Conservation (phyloP, 2,113 vertebrate species). For the Bostrychus sinensis region DNA sequence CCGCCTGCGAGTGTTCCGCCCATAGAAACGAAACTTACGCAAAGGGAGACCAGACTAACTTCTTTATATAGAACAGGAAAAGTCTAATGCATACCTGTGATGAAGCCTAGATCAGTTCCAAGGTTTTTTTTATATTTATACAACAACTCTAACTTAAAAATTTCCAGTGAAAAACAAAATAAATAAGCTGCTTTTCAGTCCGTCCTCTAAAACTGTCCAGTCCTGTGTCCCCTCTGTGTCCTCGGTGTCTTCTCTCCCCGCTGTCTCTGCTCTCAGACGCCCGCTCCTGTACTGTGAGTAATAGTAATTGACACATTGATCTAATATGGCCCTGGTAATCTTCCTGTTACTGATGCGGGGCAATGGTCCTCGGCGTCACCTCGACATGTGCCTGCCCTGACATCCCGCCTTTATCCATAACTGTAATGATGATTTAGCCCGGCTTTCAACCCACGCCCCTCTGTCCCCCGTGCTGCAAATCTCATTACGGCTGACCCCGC, state of each 20-base stretch:
- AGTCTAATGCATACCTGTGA: too few relatives aligned
- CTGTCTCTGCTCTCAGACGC: conserved; percentile 64
- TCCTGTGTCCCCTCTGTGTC: conserved; percentile 21
- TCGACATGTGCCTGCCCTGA: conserved; percentile 81
- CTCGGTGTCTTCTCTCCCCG: conserved; percentile 26
- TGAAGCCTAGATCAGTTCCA: too few relatives aligned
- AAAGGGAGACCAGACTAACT: too few relatives aligned
- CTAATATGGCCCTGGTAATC: conserved; percentile 76
- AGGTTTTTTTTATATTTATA: too few relatives aligned
- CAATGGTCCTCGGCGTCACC: conserved; percentile 79
- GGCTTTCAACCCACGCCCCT: conserved; percentile 81
- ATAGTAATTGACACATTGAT: conserved; percentile 81
- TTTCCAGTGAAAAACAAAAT: too few relatives aligned
- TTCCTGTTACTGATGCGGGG: conserved; percentile 73
- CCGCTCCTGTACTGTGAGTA: conserved; percentile 66
- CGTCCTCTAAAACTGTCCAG: too few relatives aligned
- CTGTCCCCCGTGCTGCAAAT: conserved; percentile 79
- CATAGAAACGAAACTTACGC: too few relatives aligned
- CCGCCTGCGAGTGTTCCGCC: too few relatives aligned
- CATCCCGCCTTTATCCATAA: conserved; percentile 82
- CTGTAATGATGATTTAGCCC: conserved; percentile 85
- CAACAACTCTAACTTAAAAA: too few relatives aligned
- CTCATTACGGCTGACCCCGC: conserved; percentile 78
- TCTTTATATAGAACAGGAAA: too few relatives aligned
- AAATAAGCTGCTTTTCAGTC: too few relatives aligned